Percentiles rank a stretch among this genome's conserved stretches.
These are phyloP conservation scores for Drosophila lowei DNA, from an alignment of 1,140 invertebrate species.

Conservation along the genomic window DNA sequence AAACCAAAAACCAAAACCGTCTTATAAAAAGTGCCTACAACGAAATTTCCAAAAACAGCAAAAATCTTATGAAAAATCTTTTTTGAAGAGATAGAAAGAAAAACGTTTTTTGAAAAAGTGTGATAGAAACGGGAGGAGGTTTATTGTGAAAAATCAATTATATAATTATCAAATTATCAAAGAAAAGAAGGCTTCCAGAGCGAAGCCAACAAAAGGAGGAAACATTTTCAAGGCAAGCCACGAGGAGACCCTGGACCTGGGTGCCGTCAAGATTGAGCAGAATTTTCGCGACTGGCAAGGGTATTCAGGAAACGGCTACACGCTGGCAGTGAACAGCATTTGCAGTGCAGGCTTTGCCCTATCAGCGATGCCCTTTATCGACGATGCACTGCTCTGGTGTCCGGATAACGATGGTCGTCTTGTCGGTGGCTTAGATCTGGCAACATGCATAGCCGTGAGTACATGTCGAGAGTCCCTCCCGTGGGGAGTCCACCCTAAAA, in stretches of 20 bases:
- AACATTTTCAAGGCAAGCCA: constrained; percentile 24
- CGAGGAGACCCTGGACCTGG: constrained; percentile 52
- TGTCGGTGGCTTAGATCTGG: constrained; percentile 89
- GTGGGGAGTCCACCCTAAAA: too few relatives aligned
- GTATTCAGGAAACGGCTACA: constrained; percentile 64
- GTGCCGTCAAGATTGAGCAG: constrained; percentile 46
- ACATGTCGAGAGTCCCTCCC: background rate
- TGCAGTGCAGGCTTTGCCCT: constrained; percentile 86
- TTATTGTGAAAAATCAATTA: too few relatives aligned
- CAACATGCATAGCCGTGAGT: constrained; percentile 92
- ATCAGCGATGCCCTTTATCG: constrained; percentile 95
- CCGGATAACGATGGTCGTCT: constrained; percentile 95
- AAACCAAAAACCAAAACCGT: constrained; percentile 77
- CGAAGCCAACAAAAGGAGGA: background rate
- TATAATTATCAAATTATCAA: background rate
- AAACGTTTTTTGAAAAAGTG: constrained; percentile 28
- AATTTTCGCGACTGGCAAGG: constrained; percentile 46
- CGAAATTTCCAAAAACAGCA: constrained; percentile 31
- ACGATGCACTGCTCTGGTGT: constrained; percentile 95
- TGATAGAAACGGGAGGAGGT: constrained; percentile 33
- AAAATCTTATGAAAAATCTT: constrained; percentile 46
- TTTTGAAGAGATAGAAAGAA: background rate
- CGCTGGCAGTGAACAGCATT: constrained; percentile 86
- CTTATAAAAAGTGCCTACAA: constrained; percentile 71
- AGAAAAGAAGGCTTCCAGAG: background rate